A percentile compares a stretch with the other conserved stretches of the same genome.
These are phyloP conservation scores for Atethmia centrago DNA, from an alignment of 2,888 invertebrate genomes.

Conservation along the genomic window DNA sequence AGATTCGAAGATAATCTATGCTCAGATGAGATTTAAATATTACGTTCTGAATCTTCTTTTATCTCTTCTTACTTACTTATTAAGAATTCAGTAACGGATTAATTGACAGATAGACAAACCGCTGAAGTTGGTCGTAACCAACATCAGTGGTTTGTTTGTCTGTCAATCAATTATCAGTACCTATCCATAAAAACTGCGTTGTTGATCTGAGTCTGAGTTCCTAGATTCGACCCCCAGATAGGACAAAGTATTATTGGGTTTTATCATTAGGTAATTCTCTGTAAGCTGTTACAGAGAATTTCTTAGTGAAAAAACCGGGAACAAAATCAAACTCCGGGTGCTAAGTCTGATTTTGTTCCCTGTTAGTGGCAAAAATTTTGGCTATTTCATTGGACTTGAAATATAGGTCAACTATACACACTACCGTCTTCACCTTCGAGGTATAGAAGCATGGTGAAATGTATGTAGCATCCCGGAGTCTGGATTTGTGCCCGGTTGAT, in stretches of 20 bases:
- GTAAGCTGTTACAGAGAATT: too few species aligned
- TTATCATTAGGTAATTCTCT: neutral
- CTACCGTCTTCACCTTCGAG: neutral
- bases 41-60: conserved; percentile 6
- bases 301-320: too few species aligned
- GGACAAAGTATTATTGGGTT: neutral
- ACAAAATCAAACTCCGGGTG: too few species aligned
- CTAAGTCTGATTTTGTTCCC: too few species aligned
- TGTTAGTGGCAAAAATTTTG: neutral
- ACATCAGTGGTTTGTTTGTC: neutral
- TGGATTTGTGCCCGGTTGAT: neutral
- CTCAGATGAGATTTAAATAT: conserved; percentile 2
- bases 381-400: neutral
- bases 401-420: neutral
- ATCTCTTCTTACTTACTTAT: neutral
- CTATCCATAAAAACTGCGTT: neutral
- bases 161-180: neutral
- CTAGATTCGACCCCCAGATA: neutral
- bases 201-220: neutral
- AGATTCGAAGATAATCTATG: conserved; percentile 19
- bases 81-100: neutral
- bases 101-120: neutral
- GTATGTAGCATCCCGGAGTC: neutral
- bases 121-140: neutral
- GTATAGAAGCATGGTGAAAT: neutral